phyloP scores from a whole-genome alignment of 2,113 vertebrate genomes.

The Cnemophilus loriae region DNA sequence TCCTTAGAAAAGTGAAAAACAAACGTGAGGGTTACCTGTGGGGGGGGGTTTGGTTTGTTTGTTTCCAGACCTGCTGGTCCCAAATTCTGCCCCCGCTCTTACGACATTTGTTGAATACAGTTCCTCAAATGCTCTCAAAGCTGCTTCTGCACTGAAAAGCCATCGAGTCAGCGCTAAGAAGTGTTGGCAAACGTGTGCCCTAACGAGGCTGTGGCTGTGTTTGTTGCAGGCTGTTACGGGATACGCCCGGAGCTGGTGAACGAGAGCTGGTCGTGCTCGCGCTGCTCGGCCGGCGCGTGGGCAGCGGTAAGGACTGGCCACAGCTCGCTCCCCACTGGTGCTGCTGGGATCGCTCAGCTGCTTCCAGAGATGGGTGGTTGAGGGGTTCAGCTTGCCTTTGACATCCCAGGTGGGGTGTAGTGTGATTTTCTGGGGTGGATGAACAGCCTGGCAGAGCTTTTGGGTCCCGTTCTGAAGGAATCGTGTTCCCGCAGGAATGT shows the following conservation, averaged over 20 bases:
- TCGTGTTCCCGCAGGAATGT: slow-evolving; percentile 80
- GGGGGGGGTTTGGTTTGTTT: neutral
- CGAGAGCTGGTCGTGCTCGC: slow-evolving; percentile 85
- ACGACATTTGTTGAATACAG: fast-evolving
- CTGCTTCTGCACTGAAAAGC: neutral
- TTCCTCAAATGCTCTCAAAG: neutral
- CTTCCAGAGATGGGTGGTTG: neutral
- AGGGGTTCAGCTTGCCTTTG: neutral
- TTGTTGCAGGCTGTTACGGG: slow-evolving; percentile 87
- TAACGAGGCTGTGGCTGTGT: fast-evolving
- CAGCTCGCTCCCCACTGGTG: no score
- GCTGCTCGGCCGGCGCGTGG: slow-evolving; percentile 83
- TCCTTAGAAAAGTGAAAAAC: neutral
- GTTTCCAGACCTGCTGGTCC: neutral
- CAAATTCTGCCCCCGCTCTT: neutral
- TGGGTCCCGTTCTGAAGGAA: neutral
- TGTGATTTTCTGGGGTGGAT: fast-evolving
- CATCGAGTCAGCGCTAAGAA: fast-evolving
- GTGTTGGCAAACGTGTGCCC: fast-evolving
- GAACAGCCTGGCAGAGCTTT: neutral
- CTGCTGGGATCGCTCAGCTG: neutral
- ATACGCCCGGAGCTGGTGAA: slow-evolving; percentile 81
- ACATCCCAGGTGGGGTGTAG: fast-evolving
- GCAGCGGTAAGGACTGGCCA: slow-evolving; percentile 81
- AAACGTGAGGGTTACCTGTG: fast-evolving